Evolutionary conservation across 35 echinoderm and acorn worm species (phyloP).

Genomic region (Hemicentrotus pulcherrimus): DNA sequence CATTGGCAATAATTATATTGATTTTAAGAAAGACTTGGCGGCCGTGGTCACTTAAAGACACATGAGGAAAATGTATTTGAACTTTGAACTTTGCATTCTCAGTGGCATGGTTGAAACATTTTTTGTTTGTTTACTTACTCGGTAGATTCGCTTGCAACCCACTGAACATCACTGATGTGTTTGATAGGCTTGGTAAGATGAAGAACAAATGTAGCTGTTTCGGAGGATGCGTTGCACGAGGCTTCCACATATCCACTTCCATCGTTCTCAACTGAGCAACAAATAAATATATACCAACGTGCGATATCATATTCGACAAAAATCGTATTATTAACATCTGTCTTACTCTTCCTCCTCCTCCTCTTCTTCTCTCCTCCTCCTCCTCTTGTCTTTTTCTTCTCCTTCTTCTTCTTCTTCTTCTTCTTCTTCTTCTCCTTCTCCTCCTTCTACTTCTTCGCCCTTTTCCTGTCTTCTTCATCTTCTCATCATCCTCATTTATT

Average conservation of each 20-base stretch:
- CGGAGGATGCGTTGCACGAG: slow-evolving; percentile 53
- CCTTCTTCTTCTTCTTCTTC: background rate
- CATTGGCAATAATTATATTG: no score
- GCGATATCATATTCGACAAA: background rate
- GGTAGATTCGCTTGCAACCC: slow-evolving; percentile 61
- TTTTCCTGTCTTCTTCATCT: no score
- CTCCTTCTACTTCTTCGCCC: no score
- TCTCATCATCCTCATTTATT: no score
- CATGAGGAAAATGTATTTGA: no score
- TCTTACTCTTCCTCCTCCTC: background rate
- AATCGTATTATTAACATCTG: no score
- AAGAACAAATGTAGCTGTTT: slow-evolving; percentile 47
- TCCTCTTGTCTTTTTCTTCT: background rate
- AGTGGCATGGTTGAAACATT: no score
- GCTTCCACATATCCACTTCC: slow-evolving; percentile 74
- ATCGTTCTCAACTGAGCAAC: slow-evolving; percentile 58
- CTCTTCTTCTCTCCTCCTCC: no score
- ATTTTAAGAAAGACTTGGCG: no score
- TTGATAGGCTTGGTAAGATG: slow-evolving; percentile 79
- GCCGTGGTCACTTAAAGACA: no score
- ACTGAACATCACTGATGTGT: slow-evolving; percentile 78
- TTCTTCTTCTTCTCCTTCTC: background rate
- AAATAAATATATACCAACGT: background rate
- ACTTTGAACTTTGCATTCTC: no score
- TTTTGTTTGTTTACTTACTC: slow-evolving; percentile 38